These are phyloP conservation scores for Thalassoma bifasciatum DNA, from an alignment of 2,113 vertebrate species.

Conservation along the genomic window DNA sequence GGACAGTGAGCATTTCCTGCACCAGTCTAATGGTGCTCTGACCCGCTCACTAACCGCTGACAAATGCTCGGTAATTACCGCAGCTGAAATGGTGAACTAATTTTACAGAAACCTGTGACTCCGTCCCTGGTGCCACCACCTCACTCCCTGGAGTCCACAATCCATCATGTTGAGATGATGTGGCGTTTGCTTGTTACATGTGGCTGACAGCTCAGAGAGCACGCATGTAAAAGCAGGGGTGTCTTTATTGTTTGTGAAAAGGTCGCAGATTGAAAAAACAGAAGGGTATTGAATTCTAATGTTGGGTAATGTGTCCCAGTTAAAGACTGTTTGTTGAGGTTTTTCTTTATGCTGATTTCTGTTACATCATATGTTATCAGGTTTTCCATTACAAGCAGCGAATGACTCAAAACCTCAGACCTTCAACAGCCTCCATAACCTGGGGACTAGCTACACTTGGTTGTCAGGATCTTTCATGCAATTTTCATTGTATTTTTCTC, in stretches of 20 bases:
- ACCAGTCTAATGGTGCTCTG: slow-evolving; percentile 26
- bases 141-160: slow-evolving; percentile 37
- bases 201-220: slow-evolving; percentile 40
- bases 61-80: slow-evolving; percentile 62
- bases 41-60: slow-evolving; percentile 54
- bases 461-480: too few relatives aligned
- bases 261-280: slow-evolving; percentile 14
- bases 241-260: slow-evolving; percentile 28
- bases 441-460: neutral
- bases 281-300: slow-evolving; percentile 4
- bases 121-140: slow-evolving; percentile 1
- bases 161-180: slow-evolving; percentile 55
- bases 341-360: neutral
- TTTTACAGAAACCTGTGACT: slow-evolving; percentile 45
- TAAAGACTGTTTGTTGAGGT: too few relatives aligned
- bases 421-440: neutral
- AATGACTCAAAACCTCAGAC: neutral
- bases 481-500: too few relatives aligned
- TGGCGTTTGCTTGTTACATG: slow-evolving; percentile 45
- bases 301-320: neutral
- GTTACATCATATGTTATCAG: neutral
- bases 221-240: slow-evolving; percentile 13
- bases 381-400: neutral
- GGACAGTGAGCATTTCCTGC: slow-evolving; percentile 8
- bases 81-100: slow-evolving; percentile 39